Evolutionary conservation across 2,797 vertebrate species (phyloP).

Genomic region (Rhinatrema bivittatum): DNA sequence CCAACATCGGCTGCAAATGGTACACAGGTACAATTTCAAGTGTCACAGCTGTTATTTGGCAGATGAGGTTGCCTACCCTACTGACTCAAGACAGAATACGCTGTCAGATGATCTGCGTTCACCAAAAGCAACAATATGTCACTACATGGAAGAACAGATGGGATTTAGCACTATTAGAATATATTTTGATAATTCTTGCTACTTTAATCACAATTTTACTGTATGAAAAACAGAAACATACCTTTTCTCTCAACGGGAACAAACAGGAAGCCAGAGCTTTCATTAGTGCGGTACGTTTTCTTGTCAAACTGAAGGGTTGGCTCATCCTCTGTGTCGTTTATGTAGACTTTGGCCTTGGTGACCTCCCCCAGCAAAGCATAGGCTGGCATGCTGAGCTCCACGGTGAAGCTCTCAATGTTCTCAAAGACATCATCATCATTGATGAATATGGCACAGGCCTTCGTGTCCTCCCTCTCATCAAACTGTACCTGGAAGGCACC

Average conservation of each 20-base stretch:
- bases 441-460: slow-evolving; percentile 81
- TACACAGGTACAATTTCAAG: no score
- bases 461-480: slow-evolving; percentile 85
- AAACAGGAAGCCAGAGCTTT: slow-evolving; percentile 70
- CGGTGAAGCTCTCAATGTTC: slow-evolving; percentile 69
- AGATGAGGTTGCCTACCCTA: no score
- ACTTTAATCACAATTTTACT: no score
- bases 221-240: slow-evolving; percentile 32
- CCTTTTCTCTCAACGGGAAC: slow-evolving; percentile 83
- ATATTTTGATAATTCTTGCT: not conserved
- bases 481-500: slow-evolving; percentile 81
- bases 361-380: slow-evolving; percentile 80
- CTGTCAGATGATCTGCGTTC: no score
- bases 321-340: slow-evolving; percentile 84
- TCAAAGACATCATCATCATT: slow-evolving; percentile 84
- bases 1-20: no score
- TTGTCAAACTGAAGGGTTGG: slow-evolving; percentile 85
- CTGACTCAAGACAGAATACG: no score
- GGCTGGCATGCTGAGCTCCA: slow-evolving; percentile 92
- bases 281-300: slow-evolving; percentile 77
- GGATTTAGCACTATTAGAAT: no score
- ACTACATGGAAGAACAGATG: no score
- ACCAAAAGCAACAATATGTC: no score
- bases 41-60: no score
- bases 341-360: slow-evolving; percentile 65